phyloP scores from a whole-genome alignment of 2,797 vertebrate species.

The Chloroceryle amazona region DNA sequence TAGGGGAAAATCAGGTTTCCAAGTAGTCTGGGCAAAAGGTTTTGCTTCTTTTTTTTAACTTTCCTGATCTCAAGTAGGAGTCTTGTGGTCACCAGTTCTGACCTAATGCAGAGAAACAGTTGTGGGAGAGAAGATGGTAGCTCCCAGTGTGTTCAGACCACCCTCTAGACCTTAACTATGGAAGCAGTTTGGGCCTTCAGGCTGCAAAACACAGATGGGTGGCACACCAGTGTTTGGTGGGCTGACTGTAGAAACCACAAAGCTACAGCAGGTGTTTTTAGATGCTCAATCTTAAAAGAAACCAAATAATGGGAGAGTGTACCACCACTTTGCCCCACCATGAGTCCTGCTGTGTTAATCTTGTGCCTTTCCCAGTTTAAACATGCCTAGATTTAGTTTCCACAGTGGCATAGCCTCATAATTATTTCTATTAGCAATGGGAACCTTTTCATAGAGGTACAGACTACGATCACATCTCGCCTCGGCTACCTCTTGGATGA shows the following conservation, averaged over 20 bases:
- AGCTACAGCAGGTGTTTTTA: not conserved
- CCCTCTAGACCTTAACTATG: not conserved
- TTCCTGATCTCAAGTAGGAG: not conserved
- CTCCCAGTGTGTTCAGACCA: not conserved
- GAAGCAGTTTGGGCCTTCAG: not conserved
- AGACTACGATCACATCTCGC: not conserved
- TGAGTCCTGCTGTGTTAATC: not conserved
- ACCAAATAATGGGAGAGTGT: not conserved
- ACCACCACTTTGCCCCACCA: not conserved
- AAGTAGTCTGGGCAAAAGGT: not conserved
- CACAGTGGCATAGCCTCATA: not conserved
- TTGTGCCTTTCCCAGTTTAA: not conserved
- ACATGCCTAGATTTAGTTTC: not conserved
- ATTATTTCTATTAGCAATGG: not conserved
- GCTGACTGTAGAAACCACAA: not conserved
- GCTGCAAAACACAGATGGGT: not conserved
- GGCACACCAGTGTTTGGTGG: not conserved
- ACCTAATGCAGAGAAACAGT: not conserved
- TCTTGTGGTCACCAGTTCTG: not conserved
- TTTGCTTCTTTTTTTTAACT: not conserved
- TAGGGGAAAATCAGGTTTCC: not conserved
- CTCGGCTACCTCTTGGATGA: not conserved
- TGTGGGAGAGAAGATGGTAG: not conserved
- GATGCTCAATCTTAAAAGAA: not conserved
- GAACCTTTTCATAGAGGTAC: not conserved